Evolutionary conservation across 2,797 vertebrate species (phyloP).

Genomic region (Pantherophis vulpinus): DNA sequence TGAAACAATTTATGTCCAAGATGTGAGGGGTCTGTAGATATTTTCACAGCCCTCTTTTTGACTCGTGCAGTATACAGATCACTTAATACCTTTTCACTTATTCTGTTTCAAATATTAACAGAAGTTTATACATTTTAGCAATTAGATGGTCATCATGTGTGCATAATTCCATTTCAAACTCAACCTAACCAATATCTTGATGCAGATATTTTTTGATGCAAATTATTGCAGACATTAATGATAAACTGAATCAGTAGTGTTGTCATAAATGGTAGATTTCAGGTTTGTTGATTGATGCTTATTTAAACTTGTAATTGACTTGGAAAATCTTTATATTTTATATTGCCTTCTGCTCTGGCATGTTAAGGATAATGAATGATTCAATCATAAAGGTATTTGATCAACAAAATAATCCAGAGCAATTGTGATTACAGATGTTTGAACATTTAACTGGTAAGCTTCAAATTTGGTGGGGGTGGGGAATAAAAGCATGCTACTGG

Average conservation of each 20-base stretch:
- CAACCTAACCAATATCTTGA: background rate
- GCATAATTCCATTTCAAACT: background rate
- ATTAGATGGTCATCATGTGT: background rate
- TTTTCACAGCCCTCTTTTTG: no score
- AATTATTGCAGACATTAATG: constrained; percentile 17
- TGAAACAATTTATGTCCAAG: no score
- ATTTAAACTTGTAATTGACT: constrained; percentile 27
- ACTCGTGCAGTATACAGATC: background rate
- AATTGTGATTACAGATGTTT: background rate
- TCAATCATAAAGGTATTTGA: constrained; percentile 7
- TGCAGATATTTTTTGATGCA: background rate
- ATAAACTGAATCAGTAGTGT: constrained; percentile 26
- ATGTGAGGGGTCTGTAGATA: no score
- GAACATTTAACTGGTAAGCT: background rate
- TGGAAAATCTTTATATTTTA: constrained; percentile 26
- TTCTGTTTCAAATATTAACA: background rate
- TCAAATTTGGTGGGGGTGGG: background rate
- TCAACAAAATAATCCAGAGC: constrained; percentile 8
- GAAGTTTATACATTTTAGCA: background rate
- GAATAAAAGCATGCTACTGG: background rate
- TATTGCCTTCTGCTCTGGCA: background rate
- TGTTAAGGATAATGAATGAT: constrained; percentile 8
- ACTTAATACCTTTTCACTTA: background rate
- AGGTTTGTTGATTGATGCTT: constrained; percentile 19
- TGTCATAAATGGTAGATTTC: constrained; percentile 17